Evolutionary conservation across 2,797 vertebrate species (phyloP), one percentile per base, ranked within the genome.

Genomic region (Emys orbicularis): DNA sequence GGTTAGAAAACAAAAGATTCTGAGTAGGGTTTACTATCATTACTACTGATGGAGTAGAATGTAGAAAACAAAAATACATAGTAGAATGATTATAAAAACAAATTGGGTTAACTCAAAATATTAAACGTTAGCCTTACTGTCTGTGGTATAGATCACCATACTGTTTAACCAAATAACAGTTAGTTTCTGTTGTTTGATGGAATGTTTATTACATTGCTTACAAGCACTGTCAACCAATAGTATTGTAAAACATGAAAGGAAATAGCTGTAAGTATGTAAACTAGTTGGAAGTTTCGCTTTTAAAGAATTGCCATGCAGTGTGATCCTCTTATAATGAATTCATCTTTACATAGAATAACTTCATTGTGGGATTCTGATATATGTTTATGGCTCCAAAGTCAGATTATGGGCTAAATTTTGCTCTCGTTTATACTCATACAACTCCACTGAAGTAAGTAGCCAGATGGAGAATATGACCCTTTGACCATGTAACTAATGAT

Each of bases 281-380:
- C 18, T 68, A 68, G 21, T 85, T 83, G 23, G 56, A 89, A 79
- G 50, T 56, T 79, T 34, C n/a, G 47, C 3, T 12, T 44, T 89
- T 88, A 79, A 90, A 79, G 54, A 57, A 59, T 41, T 41, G 8
- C 11, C 37, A 72, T 81, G 5, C 5, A 76, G 19, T n/a, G 16
- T 25, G 1, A 0, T 41, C 13, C 47, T 19, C 6, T 15, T 90
- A n/a, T 1, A 0, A 31, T 68, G 23, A 84, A 6, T 81, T 52
- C 84, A 84, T 41, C 10, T 92, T 94, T 90, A 3, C 27, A 72
- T 68, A n/a, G 21, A 72, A 72, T 77, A 94, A 2, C 16, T 87
- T 89, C 47, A 18, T 44, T 86, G 18, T 86, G 15, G 23, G 18
- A 76, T 91, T 91, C 79, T 93, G 31, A 37, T 21, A 44, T 29